Evolutionary conservation across 1,140 invertebrate species (phyloP).

Genomic region (Trypoxylus dichotomus): DNA sequence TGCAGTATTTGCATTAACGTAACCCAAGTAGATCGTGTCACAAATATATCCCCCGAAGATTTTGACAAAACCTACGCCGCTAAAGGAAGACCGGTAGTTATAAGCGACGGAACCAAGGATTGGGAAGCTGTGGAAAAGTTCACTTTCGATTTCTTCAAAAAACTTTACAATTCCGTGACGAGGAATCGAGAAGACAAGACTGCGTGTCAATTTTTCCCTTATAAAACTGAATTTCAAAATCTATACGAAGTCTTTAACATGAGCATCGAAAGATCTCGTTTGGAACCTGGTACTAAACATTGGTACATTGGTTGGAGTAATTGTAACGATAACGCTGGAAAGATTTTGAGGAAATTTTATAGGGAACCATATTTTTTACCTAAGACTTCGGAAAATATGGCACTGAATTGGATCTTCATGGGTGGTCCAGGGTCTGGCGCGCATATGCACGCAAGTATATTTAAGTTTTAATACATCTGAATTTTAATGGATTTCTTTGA

Average conservation of each 20-base stretch:
- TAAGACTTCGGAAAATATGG: slow-evolving; percentile 76
- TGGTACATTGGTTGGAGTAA: slow-evolving; percentile 97
- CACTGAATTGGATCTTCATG: slow-evolving; percentile 95
- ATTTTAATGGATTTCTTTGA: slow-evolving; percentile 38
- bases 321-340: slow-evolving; percentile 78
- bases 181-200: slow-evolving; percentile 57
- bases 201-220: slow-evolving; percentile 90
- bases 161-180: slow-evolving; percentile 65
- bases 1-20: slow-evolving; percentile 73
- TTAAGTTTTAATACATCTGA: not conserved
- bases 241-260: slow-evolving; percentile 80
- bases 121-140: slow-evolving; percentile 76
- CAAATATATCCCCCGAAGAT: slow-evolving; percentile 63
- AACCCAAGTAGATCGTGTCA: slow-evolving; percentile 63
- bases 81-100: slow-evolving; percentile 76
- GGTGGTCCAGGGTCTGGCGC: slow-evolving; percentile 90
- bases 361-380: slow-evolving; percentile 87
- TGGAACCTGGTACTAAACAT: slow-evolving; percentile 65
- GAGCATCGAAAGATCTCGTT: slow-evolving; percentile 65
- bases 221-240: slow-evolving; percentile 80
- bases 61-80: slow-evolving; percentile 80
- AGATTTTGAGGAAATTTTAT: slow-evolving; percentile 78
- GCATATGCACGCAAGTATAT: slow-evolving; percentile 83
- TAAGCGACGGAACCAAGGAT: slow-evolving; percentile 74
- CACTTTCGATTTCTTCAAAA: slow-evolving; percentile 78